phyloP scores from a whole-genome alignment of 2,888 invertebrate species.

The Drosophila histrio region DNA sequence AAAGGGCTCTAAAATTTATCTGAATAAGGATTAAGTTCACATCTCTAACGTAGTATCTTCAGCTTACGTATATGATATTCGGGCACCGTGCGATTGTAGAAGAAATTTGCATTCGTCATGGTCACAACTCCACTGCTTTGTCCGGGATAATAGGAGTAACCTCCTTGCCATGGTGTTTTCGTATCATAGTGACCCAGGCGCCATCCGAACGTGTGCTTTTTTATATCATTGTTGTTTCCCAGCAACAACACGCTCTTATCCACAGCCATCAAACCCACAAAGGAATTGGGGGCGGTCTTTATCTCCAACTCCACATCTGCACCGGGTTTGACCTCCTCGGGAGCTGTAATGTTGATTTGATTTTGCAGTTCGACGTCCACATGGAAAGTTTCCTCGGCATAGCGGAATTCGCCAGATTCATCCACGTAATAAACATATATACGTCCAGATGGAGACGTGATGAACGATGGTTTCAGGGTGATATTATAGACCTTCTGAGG shows the following conservation, averaged over 20 bases:
- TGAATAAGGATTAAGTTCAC: not conserved
- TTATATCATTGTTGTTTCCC: conserved; percentile 86
- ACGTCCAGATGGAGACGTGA: conserved; percentile 92
- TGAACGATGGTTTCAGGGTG: conserved; percentile 89
- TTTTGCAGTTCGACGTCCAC: conserved; percentile 88
- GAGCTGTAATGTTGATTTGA: conserved; percentile 88
- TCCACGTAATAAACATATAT: conserved; percentile 91
- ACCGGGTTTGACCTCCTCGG: conserved; percentile 90
- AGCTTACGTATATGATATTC: conserved; percentile 34
- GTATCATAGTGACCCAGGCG: conserved; percentile 88
- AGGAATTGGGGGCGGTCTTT: conserved; percentile 93
- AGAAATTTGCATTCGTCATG: conserved; percentile 82
- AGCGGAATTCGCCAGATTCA: conserved; percentile 91
- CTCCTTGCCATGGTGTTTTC: conserved; percentile 82
- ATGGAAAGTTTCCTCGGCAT: conserved; percentile 93
- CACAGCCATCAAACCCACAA: conserved; percentile 93
- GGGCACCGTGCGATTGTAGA: conserved; percentile 77
- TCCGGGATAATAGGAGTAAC: conserved; percentile 81
- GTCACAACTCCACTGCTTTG: conserved; percentile 79
- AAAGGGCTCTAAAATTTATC: conserved; percentile 30
- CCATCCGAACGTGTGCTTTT: conserved; percentile 86
- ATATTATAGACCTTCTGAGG: conserved; percentile 85
- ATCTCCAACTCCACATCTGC: conserved; percentile 91
- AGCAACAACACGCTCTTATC: conserved; percentile 92
- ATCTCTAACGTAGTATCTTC: conserved; percentile 11